phyloP scores from a whole-genome alignment of 2,113 vertebrate species.

The Mesitornis unicolor region DNA sequence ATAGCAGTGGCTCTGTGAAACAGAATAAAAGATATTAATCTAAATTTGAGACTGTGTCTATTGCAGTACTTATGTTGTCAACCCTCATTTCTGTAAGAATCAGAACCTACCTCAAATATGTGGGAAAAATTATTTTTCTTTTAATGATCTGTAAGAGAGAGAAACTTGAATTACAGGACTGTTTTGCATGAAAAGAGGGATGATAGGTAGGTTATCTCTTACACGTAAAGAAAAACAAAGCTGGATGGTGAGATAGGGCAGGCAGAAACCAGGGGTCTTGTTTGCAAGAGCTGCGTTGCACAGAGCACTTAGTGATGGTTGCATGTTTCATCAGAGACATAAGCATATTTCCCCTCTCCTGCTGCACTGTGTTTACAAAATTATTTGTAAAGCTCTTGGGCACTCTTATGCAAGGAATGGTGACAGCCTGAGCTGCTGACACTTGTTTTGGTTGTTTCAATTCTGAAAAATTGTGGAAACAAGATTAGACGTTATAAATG shows the following conservation, averaged over 20 bases:
- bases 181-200: neutral
- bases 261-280: neutral
- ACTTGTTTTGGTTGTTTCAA: neutral
- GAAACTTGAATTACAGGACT: neutral
- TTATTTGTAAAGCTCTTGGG: neutral
- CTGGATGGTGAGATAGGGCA: neutral
- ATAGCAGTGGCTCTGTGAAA: neutral
- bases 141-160: neutral
- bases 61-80: neutral
- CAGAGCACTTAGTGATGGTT: neutral
- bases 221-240: neutral
- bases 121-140: neutral
- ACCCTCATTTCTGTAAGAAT: neutral
- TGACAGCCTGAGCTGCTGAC: neutral
- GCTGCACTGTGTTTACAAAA: neutral
- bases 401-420: neutral
- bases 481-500: neutral
- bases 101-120: neutral
- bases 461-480: neutral
- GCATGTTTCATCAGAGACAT: neutral
- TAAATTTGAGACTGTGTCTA: neutral
- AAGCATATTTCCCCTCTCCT: neutral
- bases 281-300: neutral
- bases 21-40: neutral
- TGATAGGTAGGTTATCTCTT: neutral